phyloP scores from a whole-genome alignment of 2,797 vertebrate genomes.

The Danio albolineatus region DNA sequence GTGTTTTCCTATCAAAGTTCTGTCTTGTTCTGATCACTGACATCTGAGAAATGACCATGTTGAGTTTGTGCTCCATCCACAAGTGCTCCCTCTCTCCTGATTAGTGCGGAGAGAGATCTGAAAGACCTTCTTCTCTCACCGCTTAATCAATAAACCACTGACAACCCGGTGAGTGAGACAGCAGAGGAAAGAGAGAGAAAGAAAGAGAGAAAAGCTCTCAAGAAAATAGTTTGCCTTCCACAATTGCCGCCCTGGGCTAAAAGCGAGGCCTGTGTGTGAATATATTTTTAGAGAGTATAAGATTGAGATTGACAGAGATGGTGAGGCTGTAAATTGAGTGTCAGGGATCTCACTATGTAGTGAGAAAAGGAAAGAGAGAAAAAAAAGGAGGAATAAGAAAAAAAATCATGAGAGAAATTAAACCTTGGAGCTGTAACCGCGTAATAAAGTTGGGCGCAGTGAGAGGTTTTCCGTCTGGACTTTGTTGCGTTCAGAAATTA shows the following conservation, averaged over 20 bases:
- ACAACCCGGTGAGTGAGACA: conserved; percentile 36
- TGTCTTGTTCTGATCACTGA: conserved; percentile 43
- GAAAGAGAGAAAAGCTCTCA: conserved; percentile 33
- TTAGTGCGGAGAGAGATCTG: conserved; percentile 66
- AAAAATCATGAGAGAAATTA: conserved; percentile 66
- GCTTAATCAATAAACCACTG: conserved; percentile 72
- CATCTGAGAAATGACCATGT: conserved; percentile 51
- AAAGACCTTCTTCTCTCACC: conserved; percentile 60
- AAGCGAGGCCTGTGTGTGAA: conserved; percentile 61
- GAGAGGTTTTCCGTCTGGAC: conserved; percentile 64
- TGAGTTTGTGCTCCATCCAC: conserved; percentile 29
- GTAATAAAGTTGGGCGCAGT: conserved; percentile 66
- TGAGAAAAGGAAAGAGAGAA: conserved; percentile 50
- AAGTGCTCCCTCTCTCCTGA: conserved; percentile 60
- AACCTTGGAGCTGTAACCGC: conserved; percentile 68
- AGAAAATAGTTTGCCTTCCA: conserved; percentile 63
- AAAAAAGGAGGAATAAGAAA: conserved; percentile 5
- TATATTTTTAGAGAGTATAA: conserved; percentile 66
- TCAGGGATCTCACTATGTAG: conserved; percentile 64
- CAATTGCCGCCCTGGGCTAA: conserved; percentile 63
- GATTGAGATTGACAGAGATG: conserved; percentile 67
- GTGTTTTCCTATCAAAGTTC: conserved; percentile 25
- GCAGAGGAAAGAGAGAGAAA: conserved; percentile 35
- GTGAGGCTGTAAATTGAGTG: conserved; percentile 67
- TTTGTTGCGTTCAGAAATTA: conserved; percentile 70